Evolutionary conservation across 2,113 vertebrate species (phyloP), one percentile per base, ranked within the genome.

Genomic region (Microcebus griseorufus): DNA sequence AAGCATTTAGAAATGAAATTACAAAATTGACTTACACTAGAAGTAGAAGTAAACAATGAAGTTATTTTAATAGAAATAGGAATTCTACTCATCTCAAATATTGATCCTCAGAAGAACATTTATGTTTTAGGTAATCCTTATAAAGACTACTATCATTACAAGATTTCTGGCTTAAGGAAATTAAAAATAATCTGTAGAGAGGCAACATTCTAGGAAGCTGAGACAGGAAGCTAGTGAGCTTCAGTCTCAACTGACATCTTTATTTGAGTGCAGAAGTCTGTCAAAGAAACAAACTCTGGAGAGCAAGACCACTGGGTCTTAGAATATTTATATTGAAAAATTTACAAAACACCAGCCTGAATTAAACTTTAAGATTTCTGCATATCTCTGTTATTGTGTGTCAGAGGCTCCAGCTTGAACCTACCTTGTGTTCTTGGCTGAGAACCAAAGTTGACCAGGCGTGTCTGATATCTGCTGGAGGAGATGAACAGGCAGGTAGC

Each of bases 1-100:
- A 91, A 48, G 18, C 17, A 23, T 69, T 72, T 92, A 42, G 27
- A 60, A 89, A 93, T 89, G 13, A 86, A 93, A 60, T 96, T 94
- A 53, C 5, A 69, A 92, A 93, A n/a, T 4, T 37, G 39, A 55
- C 25, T 23, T 75, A 7, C 5, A 94, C 75, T 97, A 88, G 2
- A 80, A 90, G 87, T 42, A 85, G 5, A 84, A 82, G 34, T 27
- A 95, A 67, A 93, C 42, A n/a, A 39, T 72, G 6, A 84, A 95
- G 84, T 70, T 29, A 83, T 75, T 76, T 95, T 90, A 70, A 42
- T 25, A 53, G 11, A 83, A 96, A 48, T 39, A 80, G 2, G 18
- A 81, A 85, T 73, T 81, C 45, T 69, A 73, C n/a, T 92, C 65
- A 69, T 51, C 84, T 95, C n/a, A 70, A n/a, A 65, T 42, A 72